Percentiles rank a stretch among this genome's conserved stretches.
These are phyloP conservation scores for Gnatocerus cornutus DNA, from an alignment of 2,888 invertebrate species.

Conservation along the genomic window DNA sequence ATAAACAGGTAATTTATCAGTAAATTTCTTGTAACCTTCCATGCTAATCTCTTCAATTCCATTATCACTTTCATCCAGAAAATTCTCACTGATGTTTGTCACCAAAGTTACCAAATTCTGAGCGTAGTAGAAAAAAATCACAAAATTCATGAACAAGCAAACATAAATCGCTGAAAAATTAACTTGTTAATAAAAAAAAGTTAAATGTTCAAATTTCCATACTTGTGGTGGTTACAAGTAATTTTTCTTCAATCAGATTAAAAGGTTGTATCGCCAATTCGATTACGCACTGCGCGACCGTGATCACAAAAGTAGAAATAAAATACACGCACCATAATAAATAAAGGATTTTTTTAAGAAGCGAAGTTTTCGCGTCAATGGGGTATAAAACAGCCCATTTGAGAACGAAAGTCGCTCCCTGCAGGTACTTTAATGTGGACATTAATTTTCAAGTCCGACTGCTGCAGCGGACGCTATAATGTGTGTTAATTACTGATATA, in stretches of 20 bases:
- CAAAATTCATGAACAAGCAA: conserved; percentile 1
- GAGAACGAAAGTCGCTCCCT: background rate
- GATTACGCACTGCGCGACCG: background rate
- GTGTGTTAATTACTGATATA: background rate
- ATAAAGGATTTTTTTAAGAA: conserved; percentile 1
- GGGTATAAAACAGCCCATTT: conserved; percentile 11
- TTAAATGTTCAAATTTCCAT: no score
- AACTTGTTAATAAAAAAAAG: no score
- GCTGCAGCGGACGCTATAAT: conserved; percentile 1
- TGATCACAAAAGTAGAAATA: conserved; percentile 3
- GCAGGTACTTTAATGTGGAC: background rate
- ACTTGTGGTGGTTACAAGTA: conserved; percentile 1
- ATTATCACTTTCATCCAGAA: conserved; percentile 7
- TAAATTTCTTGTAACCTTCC: background rate
- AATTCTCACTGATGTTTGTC: conserved; percentile 8
- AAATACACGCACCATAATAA: background rate
- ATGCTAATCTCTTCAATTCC: conserved; percentile 13
- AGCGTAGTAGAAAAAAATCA: background rate
- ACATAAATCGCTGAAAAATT: conserved; percentile 14
- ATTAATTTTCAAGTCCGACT: background rate
- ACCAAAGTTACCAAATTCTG: background rate
- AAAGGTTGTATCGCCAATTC: background rate
- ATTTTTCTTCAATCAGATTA: conserved; percentile 6
- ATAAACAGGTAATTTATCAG: background rate
- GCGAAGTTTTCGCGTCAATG: background rate